A percentile compares a stretch with the other conserved stretches of the same genome.
phyloP scores from a whole-genome alignment of 2,888 invertebrate genomes.

The Xylocampa areola region DNA sequence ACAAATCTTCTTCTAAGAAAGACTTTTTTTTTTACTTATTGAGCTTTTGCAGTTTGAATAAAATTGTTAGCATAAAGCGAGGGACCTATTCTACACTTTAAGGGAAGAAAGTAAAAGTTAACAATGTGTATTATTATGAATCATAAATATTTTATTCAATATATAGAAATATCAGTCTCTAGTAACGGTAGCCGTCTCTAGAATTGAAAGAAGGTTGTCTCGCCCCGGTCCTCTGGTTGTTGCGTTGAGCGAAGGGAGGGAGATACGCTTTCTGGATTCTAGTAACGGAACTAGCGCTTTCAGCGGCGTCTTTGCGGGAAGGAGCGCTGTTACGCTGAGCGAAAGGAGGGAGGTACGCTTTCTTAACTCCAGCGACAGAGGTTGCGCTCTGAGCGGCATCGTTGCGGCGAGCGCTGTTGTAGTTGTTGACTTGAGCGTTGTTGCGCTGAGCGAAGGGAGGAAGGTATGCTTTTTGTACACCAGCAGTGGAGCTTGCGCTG shows the following conservation, averaged over 20 bases:
- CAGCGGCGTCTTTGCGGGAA: constrained; percentile 22
- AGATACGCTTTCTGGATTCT: constrained; percentile 69
- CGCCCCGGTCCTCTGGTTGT: constrained; percentile 48
- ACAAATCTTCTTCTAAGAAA: too few relatives aligned
- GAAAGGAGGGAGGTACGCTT: constrained; percentile 74
- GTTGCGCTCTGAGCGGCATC: constrained; percentile 19
- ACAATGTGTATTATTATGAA: too few relatives aligned
- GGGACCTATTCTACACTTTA: too few relatives aligned
- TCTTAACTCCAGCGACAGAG: constrained; percentile 49
- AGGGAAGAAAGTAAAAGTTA: too few relatives aligned
- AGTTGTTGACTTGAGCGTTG: constrained; percentile 50
- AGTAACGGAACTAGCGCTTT: constrained; percentile 14
- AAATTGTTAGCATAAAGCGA: too few relatives aligned
- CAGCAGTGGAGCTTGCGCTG: constrained; percentile 17
- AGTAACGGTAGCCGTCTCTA: constrained; percentile 71
- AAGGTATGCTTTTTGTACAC: constrained; percentile 69
- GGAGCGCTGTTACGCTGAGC: constrained; percentile 61
- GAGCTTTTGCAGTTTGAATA: too few relatives aligned
- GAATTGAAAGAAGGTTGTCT: constrained; percentile 59
- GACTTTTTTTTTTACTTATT: too few relatives aligned
- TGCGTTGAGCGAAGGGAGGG: constrained; percentile 65
- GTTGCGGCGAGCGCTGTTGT: constrained; percentile 58
- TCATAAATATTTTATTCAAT: not conserved
- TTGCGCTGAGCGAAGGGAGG: constrained; percentile 66
- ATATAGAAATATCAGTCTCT: constrained; percentile 38